Evolutionary conservation across 2,797 vertebrate genomes (phyloP).

Genomic region (Pangasius sanitwongsei): DNA sequence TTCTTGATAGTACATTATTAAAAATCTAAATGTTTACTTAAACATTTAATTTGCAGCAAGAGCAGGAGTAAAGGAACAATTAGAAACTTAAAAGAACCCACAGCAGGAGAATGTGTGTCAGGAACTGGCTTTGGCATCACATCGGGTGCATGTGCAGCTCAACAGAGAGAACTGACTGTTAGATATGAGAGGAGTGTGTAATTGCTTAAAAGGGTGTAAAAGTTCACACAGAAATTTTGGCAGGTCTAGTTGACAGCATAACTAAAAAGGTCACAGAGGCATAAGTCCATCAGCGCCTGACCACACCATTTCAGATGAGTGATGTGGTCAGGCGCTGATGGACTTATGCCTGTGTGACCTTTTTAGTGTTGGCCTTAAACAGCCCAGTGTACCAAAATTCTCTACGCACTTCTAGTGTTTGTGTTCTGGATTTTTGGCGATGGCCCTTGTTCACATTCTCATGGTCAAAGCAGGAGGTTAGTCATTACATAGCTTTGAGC

Average conservation of each 20-base stretch:
- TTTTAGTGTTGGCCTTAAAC: not conserved
- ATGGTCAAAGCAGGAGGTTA: not conserved
- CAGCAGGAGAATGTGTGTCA: not conserved
- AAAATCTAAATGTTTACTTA: not conserved
- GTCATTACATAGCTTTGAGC: not conserved
- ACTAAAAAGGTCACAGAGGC: too few relatives aligned
- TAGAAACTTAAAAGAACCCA: not conserved
- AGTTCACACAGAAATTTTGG: not conserved
- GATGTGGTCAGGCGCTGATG: not conserved
- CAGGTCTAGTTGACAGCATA: not conserved
- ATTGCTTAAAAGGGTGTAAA: not conserved
- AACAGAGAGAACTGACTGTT: not conserved
- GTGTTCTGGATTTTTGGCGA: not conserved
- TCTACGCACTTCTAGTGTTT: not conserved
- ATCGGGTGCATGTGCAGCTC: not conserved
- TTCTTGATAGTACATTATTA: not conserved
- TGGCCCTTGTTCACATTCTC: not conserved
- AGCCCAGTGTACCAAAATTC: not conserved
- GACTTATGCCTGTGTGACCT: too few relatives aligned
- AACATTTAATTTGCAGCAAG: not conserved
- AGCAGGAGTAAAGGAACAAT: not conserved
- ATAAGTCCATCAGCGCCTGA: too few relatives aligned
- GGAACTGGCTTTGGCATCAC: not conserved
- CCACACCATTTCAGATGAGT: not conserved
- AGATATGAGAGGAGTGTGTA: too few relatives aligned